These are phyloP conservation scores for Heterochromis multidens DNA, from an alignment of 2,113 vertebrate genomes.

Conservation along the genomic window DNA sequence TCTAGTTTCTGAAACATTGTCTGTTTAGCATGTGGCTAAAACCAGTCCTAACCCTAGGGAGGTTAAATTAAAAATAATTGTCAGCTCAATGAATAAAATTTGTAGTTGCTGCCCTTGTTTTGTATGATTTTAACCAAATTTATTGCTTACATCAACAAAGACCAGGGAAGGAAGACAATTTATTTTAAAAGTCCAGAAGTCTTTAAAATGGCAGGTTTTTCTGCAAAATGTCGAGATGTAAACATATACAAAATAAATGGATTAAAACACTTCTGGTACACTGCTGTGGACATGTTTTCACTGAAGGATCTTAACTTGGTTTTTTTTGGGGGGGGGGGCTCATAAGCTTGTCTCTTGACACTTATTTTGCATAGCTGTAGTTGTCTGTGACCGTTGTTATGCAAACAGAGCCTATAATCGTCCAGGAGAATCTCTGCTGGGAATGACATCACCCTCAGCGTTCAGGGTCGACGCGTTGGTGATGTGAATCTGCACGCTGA, in stretches of 20 bases:
- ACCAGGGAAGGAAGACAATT: too few relatives aligned
- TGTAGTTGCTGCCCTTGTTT: background rate
- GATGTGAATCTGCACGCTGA: slow-evolving; percentile 80
- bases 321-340: background rate
- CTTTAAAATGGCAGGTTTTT: background rate
- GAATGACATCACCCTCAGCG: slow-evolving; percentile 1
- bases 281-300: background rate
- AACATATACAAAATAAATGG: background rate
- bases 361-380: background rate
- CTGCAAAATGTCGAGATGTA: background rate
- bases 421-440: background rate
- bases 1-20: too few relatives aligned
- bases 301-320: background rate
- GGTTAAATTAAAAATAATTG: too few relatives aligned
- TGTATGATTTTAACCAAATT: background rate
- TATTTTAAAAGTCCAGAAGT: background rate
- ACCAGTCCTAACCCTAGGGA: too few relatives aligned
- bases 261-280: background rate
- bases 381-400: background rate
- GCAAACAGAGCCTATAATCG: background rate
- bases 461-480: slow-evolving; percentile 59
- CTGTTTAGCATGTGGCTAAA: too few relatives aligned
- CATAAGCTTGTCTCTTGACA: background rate
- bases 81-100: too few relatives aligned
- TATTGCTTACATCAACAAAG: background rate